These are phyloP conservation scores for Lapara coniferarum DNA, from an alignment of 2,888 invertebrate genomes.

Conservation along the genomic window DNA sequence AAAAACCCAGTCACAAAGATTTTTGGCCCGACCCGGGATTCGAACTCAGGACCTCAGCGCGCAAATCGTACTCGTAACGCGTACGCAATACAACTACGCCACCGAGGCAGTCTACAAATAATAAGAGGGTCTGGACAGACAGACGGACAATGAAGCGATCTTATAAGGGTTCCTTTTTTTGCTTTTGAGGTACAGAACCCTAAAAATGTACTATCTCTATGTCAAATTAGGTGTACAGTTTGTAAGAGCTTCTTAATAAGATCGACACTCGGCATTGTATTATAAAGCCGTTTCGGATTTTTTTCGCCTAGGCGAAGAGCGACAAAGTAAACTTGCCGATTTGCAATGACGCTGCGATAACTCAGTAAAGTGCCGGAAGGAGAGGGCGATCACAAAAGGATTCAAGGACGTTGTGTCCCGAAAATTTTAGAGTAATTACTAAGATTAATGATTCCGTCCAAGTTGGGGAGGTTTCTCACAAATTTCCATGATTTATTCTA, in stretches of 20 bases:
- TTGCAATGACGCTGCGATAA: slow-evolving; percentile 41
- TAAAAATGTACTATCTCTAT: too few species aligned
- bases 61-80: too few species aligned
- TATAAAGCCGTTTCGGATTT: slow-evolving; percentile 12
- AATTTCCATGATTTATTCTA: slow-evolving; percentile 14
- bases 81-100: too few species aligned
- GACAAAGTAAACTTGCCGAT: slow-evolving; percentile 40
- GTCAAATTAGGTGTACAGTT: background rate
- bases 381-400: slow-evolving; percentile 18
- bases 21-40: too few species aligned
- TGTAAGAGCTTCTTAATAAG: background rate
- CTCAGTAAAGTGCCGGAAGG: slow-evolving; percentile 41
- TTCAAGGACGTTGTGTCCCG: slow-evolving; percentile 40
- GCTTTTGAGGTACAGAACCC: too few species aligned
- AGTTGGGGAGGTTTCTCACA: slow-evolving; percentile 33
- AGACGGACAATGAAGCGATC: too few species aligned
- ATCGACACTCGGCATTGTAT: background rate
- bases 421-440: slow-evolving; percentile 52
- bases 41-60: too few species aligned
- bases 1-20: too few species aligned
- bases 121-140: too few species aligned
- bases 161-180: too few species aligned
- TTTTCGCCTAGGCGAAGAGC: slow-evolving; percentile 24
- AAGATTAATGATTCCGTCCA: slow-evolving; percentile 53
- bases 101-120: too few species aligned